Evolutionary conservation across 2,797 vertebrate genomes (phyloP).

Genomic region (Gymnocypris eckloni): DNA sequence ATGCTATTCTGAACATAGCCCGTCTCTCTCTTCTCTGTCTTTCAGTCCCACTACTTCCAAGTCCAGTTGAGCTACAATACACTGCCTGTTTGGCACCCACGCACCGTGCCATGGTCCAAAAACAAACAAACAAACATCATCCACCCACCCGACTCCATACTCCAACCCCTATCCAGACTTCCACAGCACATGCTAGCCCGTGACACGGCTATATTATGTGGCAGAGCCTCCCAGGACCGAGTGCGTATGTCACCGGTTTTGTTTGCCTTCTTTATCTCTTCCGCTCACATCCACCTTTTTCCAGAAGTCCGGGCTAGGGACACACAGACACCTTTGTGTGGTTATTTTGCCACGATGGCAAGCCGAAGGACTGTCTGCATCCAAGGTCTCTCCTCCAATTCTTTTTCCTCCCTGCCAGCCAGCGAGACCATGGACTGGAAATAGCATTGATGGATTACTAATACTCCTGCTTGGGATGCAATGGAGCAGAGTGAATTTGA

Average conservation of each 20-base stretch:
- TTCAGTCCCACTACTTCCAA: slow-evolving; percentile 10
- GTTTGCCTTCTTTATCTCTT: slow-evolving; percentile 53
- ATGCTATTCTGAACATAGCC: neutral
- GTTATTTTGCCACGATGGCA: slow-evolving; percentile 48
- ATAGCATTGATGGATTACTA: slow-evolving; percentile 78
- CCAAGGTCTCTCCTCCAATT: slow-evolving; percentile 52
- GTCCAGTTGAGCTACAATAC: slow-evolving; percentile 23
- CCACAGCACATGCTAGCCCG: neutral
- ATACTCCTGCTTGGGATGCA: slow-evolving; percentile 74
- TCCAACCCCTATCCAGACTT: slow-evolving; percentile 28
- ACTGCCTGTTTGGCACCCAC: neutral
- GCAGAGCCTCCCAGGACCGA: slow-evolving; percentile 57
- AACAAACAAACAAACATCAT: slow-evolving; percentile 39
- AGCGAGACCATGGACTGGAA: slow-evolving; percentile 68
- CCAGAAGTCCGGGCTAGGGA: slow-evolving; percentile 42
- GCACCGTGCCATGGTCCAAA: neutral
- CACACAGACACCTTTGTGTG: slow-evolving; percentile 55
- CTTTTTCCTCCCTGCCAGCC: slow-evolving; percentile 50
- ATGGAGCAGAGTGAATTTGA: slow-evolving; percentile 61
- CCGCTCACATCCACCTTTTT: slow-evolving; percentile 60
- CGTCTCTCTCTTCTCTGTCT: neutral
- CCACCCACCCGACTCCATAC: neutral
- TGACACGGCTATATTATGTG: slow-evolving; percentile 47
- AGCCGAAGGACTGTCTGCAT: slow-evolving; percentile 45
- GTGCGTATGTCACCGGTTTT: slow-evolving; percentile 58